phyloP scores from a whole-genome alignment of 2,888 invertebrate species.

The Euzetes globulus region DNA sequence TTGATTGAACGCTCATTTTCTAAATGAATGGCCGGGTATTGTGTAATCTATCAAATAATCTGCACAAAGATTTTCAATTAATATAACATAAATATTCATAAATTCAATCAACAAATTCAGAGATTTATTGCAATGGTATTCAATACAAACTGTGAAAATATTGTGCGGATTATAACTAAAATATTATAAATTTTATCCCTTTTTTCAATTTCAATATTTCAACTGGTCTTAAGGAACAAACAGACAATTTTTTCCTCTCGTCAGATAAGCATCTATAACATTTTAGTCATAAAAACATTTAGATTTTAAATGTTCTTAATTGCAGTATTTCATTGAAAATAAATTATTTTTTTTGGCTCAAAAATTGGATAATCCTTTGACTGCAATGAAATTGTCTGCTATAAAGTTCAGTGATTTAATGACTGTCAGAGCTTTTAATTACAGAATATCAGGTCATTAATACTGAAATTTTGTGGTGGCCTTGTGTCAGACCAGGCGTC shows the following conservation, averaged over 20 bases:
- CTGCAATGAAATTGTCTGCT: neutral
- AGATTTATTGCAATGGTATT: neutral
- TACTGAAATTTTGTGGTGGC: neutral
- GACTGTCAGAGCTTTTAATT: neutral
- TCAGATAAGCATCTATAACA: no score
- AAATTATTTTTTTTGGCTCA: neutral
- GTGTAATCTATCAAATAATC: neutral
- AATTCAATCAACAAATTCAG: slow-evolving; percentile 5
- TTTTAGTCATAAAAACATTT: no score
- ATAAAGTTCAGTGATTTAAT: neutral
- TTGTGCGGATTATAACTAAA: no score
- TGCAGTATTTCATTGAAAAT: no score
- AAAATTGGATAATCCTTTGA: neutral
- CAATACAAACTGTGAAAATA: no score
- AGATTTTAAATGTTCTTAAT: no score
- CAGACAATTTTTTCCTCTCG: no score
- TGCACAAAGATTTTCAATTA: neutral
- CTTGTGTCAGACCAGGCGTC: no score
- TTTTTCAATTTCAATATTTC: no score
- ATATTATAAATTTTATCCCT: no score
- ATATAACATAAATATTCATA: neutral
- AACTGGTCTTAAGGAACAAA: no score
- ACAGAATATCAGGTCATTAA: neutral
- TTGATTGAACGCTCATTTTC: no score
- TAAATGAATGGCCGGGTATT: neutral